Percentiles rank a stretch among this genome's conserved stretches.
Conservation (phyloP, 1,140 invertebrate genomes). For the Scylla paramamosain region DNA sequence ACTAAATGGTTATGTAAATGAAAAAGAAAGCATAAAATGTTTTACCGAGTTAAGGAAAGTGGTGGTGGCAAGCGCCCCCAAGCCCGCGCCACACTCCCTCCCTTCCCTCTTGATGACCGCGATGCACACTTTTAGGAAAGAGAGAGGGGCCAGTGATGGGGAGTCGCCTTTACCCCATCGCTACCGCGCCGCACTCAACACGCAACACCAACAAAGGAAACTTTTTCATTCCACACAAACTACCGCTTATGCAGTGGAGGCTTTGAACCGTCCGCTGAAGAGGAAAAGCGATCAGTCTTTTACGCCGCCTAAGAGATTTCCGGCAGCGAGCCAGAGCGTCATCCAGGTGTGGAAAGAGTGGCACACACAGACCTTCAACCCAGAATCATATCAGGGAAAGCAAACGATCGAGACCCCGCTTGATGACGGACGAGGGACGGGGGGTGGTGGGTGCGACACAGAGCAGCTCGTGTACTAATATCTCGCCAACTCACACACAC, state of each 20-base stretch:
- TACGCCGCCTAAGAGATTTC: no score
- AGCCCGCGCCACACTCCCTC: background rate
- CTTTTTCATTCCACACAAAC: background rate
- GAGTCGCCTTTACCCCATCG: background rate
- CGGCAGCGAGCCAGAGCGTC: no score
- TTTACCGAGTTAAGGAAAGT: background rate
- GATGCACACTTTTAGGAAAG: background rate
- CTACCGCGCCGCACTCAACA: background rate
- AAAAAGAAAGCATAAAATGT: background rate
- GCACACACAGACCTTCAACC: no score
- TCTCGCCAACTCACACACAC: no score
- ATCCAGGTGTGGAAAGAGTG: no score
- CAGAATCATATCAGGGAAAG: no score
- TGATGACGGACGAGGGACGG: no score
- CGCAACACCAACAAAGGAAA: background rate
- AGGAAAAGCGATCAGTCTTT: no score
- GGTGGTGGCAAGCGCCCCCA: background rate
- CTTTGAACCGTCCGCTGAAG: background rate
- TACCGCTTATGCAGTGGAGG: background rate
- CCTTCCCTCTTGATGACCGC: background rate
- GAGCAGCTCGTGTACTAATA: no score
- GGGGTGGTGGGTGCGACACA: no score
- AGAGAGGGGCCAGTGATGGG: background rate
- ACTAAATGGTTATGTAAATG: background rate
- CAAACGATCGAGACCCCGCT: no score